Evolutionary conservation across 2,888 invertebrate species (phyloP).

Genomic region (Hypolimnas misippus): DNA sequence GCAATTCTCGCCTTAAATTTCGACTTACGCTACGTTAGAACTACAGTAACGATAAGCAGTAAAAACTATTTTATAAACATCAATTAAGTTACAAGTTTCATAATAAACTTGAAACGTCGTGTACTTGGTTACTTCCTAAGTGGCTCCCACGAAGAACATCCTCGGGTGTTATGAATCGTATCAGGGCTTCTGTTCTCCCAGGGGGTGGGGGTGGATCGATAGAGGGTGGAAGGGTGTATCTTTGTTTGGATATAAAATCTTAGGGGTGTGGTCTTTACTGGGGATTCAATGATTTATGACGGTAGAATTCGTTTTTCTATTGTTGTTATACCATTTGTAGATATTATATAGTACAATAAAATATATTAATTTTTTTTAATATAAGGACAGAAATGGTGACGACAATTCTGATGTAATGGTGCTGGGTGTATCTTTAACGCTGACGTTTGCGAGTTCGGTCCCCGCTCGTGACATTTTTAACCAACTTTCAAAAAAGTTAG

Average conservation of each 20-base stretch:
- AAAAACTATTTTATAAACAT: too few species aligned
- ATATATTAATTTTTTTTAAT: neutral
- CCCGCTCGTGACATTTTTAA: too few species aligned
- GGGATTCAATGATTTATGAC: slow-evolving; percentile 39
- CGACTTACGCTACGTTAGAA: too few species aligned
- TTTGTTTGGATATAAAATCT: slow-evolving; percentile 80
- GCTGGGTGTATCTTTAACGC: too few species aligned
- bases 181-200: slow-evolving; percentile 56
- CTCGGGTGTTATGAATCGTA: slow-evolving; percentile 46
- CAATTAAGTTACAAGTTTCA: too few species aligned
- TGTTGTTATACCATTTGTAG: neutral
- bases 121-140: slow-evolving; percentile 37
- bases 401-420: too few species aligned
- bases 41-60: too few species aligned
- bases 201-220: slow-evolving; percentile 50
- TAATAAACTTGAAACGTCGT: neutral
- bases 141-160: slow-evolving; percentile 50
- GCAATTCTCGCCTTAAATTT: too few species aligned
- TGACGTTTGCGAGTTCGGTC: too few species aligned
- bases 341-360: too few species aligned
- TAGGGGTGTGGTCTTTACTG: slow-evolving; percentile 62
- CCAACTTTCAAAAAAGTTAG: neutral
- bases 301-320: slow-evolving; percentile 19
- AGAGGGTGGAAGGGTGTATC: slow-evolving; percentile 53
- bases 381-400: too few species aligned